Percentiles rank a stretch among this genome's conserved stretches.
Evolutionary conservation across 2,797 vertebrate species (phyloP).

Genomic region (Urosaurus nigricauda): DNA sequence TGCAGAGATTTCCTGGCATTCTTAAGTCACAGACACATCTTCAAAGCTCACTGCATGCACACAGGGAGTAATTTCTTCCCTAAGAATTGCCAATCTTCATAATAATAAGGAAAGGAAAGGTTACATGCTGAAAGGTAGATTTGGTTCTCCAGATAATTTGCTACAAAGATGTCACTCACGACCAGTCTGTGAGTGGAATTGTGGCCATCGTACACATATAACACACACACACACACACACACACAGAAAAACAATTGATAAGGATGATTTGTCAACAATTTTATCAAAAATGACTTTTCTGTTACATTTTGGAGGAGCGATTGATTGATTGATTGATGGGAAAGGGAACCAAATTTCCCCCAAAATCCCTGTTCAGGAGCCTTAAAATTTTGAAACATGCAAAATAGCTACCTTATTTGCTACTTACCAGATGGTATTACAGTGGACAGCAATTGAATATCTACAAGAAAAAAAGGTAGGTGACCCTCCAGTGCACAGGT

Average conservation of each 20-base stretch:
- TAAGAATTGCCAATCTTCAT: slow-evolving; percentile 30
- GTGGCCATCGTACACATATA: not conserved
- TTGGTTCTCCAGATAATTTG: not conserved
- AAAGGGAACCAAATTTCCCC: not conserved
- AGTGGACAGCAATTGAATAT: not conserved
- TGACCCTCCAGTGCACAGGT: not conserved
- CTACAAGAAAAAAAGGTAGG: not conserved
- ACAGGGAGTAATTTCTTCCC: not conserved
- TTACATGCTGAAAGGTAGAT: slow-evolving; percentile 21
- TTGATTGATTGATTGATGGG: no score
- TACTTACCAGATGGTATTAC: not conserved
- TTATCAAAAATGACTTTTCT: not conserved
- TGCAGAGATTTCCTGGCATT: slow-evolving; percentile 33
- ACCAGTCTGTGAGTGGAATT: not conserved
- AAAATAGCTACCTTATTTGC: not conserved
- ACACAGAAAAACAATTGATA: not conserved
- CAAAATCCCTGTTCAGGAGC: not conserved
- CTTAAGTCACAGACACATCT: slow-evolving; percentile 20
- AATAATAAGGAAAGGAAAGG: slow-evolving; percentile 33
- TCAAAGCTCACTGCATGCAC: slow-evolving; percentile 23
- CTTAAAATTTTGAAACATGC: not conserved
- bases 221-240: not conserved
- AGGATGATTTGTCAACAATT: not conserved
- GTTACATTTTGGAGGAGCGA: not conserved
- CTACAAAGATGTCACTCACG: not conserved